Percentiles rank a stretch among this genome's conserved stretches.
phyloP scores from a whole-genome alignment of 2,888 invertebrate genomes.

The Drosophila fungiperda region DNA sequence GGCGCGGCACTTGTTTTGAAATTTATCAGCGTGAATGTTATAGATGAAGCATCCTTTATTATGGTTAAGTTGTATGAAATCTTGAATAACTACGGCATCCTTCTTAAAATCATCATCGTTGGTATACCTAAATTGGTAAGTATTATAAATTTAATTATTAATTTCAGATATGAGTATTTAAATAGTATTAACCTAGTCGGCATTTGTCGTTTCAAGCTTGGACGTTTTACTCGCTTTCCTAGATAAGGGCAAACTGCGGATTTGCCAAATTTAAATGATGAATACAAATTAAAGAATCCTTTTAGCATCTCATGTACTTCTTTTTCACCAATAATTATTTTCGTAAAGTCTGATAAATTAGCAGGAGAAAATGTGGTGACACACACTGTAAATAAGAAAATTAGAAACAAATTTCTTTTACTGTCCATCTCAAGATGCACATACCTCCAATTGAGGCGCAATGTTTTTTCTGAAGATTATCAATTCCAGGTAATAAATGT shows the following conservation, averaged over 20 bases:
- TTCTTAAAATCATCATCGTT: rapidly evolving
- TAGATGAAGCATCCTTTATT: constrained; percentile 5
- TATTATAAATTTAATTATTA: neutral
- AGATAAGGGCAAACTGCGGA: neutral
- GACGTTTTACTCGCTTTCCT: neutral
- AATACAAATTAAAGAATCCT: neutral
- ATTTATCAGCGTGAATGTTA: rapidly evolving
- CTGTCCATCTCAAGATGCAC: neutral
- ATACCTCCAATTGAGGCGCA: constrained; percentile 9
- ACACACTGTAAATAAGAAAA: neutral
- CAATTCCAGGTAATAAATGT: constrained; percentile 19
- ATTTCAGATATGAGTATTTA: neutral
- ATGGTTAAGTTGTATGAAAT: constrained; percentile 6
- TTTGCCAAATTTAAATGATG: neutral
- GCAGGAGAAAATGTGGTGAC: neutral
- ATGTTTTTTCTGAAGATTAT: neutral
- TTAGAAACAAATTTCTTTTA: neutral
- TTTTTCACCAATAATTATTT: neutral
- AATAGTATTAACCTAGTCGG: neutral
- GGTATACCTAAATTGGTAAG: neutral
- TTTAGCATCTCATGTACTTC: neutral
- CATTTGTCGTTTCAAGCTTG: neutral
- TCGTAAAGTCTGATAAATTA: neutral
- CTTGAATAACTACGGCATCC: constrained; percentile 12
- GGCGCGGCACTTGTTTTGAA: neutral